Evolutionary conservation across 2,888 invertebrate genomes (phyloP), one percentile per base, ranked within the genome.

Genomic region (Caenorhabditis sp.): DNA sequence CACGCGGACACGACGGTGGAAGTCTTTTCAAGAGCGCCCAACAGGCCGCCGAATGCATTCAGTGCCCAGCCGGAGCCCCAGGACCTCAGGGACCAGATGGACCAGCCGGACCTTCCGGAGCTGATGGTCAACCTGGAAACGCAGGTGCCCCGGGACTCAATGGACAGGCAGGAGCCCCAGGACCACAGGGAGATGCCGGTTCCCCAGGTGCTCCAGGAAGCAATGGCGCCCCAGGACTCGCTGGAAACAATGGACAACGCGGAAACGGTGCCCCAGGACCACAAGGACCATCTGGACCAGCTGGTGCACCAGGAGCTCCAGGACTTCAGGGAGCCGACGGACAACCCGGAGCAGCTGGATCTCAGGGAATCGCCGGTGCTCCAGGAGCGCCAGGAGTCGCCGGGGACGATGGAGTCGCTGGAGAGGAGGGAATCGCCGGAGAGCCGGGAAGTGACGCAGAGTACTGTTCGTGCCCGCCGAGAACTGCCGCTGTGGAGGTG

Each of bases 21-120:
- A 32, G 44, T 13, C 53, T 53, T 15, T 50, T 11, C n/a, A 22
- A 56, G 15, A 24, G 47, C 18, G 47, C 32, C 11, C 18, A 53
- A 9, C 37, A 62, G 15, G 47, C 50, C 20, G 26, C 40, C 15
- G 79, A 58, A 53, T 80, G 80, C 55, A 80, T 80, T 37, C 35
- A 50, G 1, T 80, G 80, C 60, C 74, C 74, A 44, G 69, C 80
- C 5, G 80, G 80, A 58, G 74, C 62, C 0, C 69, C 80, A 64
- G 80, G 80, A 68, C 80, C 80, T 60, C 80, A 80, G 53, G 80
- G 80, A 58, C 72, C 68, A 50, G 74, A 80, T 20, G 80, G 80
- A 62, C 68, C 80, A 22, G 44, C 60, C 0, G 80, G 80, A 64
- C 47, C 74, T 13, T 50, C 80, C 22, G 80, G 80, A 67, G 22